These are phyloP conservation scores for Caprella mutica DNA, from an alignment of 2,888 invertebrate genomes.

Conservation along the genomic window DNA sequence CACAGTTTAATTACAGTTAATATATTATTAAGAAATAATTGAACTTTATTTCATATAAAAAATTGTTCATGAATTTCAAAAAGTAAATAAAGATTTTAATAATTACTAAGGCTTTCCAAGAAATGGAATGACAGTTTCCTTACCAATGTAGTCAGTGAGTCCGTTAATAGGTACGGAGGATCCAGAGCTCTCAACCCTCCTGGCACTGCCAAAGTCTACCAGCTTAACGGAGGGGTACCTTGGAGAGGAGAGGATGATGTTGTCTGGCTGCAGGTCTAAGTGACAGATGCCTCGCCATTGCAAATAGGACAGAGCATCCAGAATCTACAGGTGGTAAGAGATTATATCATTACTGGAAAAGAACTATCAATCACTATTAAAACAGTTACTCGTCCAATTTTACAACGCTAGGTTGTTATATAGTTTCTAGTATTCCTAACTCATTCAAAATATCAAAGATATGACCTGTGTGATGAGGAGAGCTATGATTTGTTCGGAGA, in stretches of 20 bases:
- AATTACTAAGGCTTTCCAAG: not conserved
- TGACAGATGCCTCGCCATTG: constrained; percentile 88
- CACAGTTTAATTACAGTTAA: too few relatives aligned
- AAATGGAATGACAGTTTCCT: not conserved
- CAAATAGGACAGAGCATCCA: constrained; percentile 83
- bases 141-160: constrained; percentile 62
- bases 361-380: not conserved
- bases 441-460: too few relatives aligned
- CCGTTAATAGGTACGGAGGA: constrained; percentile 58
- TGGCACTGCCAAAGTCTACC: constrained; percentile 81
- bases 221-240: constrained; percentile 77
- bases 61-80: not conserved
- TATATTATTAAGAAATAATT: too few relatives aligned
- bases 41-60: too few relatives aligned
- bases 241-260: constrained; percentile 79
- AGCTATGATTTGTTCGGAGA: constrained; percentile 83
- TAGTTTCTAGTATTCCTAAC: too few relatives aligned
- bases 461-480: constrained; percentile 67
- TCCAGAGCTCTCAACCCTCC: constrained; percentile 66
- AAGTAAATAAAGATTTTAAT: not conserved
- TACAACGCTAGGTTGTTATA: too few relatives aligned
- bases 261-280: constrained; percentile 84
- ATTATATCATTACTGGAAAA: constrained; percentile 1
- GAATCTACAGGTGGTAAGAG: constrained; percentile 43
- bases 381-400: too few relatives aligned